These are phyloP conservation scores for Gallinago undulata DNA, from an alignment of 2,113 vertebrate genomes.

Conservation along the genomic window DNA sequence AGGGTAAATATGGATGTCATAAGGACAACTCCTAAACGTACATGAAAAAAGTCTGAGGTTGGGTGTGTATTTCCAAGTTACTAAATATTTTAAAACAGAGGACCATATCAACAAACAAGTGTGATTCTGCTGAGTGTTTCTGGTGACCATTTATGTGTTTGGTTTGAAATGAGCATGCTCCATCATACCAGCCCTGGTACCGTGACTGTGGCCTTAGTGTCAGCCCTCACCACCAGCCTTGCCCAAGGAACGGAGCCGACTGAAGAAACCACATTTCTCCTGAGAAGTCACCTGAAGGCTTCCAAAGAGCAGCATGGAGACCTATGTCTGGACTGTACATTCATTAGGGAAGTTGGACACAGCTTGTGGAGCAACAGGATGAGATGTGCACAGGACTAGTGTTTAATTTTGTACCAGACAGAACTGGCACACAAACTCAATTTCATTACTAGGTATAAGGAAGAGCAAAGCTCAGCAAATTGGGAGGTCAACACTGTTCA, in stretches of 20 bases:
- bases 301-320: not conserved
- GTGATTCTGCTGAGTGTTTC: not conserved
- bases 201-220: not conserved
- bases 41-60: not conserved
- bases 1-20: not conserved
- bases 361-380: not conserved
- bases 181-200: not conserved
- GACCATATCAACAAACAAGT: not conserved
- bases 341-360: not conserved
- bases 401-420: not conserved
- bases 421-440: not conserved
- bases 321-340: rapidly evolving
- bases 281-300: not conserved
- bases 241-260: not conserved
- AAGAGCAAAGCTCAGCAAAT: not conserved
- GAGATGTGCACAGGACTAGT: not conserved
- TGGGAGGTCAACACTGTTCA: not conserved
- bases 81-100: not conserved
- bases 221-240: not conserved
- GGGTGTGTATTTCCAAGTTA: not conserved
- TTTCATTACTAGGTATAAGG: not conserved
- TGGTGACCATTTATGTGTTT: not conserved
- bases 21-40: not conserved
- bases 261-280: not conserved
- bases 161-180: not conserved